A percentile compares a stretch with the other conserved stretches of the same genome.
Evolutionary conservation across 1,140 invertebrate genomes (phyloP).

Genomic region (Drosophila mayri): DNA sequence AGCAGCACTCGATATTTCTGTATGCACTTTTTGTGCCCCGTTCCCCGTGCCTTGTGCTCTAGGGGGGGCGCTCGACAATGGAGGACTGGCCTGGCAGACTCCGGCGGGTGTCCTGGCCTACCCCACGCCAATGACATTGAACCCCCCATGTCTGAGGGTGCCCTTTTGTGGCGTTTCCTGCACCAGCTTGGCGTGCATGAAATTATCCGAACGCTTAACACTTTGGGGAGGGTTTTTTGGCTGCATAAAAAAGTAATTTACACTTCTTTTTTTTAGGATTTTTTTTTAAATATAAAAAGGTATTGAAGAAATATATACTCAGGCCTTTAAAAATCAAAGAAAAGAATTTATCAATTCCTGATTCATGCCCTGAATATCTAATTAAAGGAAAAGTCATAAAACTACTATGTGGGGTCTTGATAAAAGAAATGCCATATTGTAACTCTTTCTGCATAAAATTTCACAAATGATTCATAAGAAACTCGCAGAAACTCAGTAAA

Average conservation of each 20-base stretch:
- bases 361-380: background rate
- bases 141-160: constrained; percentile 24
- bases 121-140: constrained; percentile 53
- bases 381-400: background rate
- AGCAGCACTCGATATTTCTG: constrained; percentile 42
- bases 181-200: constrained; percentile 9
- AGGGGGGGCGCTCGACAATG: constrained; percentile 37
- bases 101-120: constrained; percentile 40
- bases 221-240: constrained; percentile 8
- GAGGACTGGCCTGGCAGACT: constrained; percentile 31
- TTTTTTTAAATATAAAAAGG: no score
- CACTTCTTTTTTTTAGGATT: background rate
- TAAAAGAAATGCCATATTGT: background rate
- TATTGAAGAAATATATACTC: background rate
- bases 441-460: no score
- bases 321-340: background rate
- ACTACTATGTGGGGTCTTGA: background rate
- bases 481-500: no score
- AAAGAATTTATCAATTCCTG: background rate
- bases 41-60: background rate
- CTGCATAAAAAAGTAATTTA: background rate
- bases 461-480: background rate
- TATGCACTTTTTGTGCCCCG: constrained; percentile 11
- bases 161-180: constrained; percentile 20
- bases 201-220: constrained; percentile 16